phyloP scores from a whole-genome alignment of 2,113 vertebrate genomes.

The Rousettus leschenaultii region DNA sequence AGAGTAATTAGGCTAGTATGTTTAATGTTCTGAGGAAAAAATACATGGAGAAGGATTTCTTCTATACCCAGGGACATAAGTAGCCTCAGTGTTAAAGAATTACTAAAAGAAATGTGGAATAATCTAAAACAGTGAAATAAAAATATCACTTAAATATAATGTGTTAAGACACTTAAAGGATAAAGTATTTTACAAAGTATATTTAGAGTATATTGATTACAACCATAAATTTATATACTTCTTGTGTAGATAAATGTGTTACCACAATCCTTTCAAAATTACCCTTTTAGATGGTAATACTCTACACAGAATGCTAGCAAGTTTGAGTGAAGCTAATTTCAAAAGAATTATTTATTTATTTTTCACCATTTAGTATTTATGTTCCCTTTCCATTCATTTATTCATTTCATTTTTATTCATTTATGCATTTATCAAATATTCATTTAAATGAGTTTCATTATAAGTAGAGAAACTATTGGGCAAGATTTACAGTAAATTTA shows the following conservation, averaged over 20 bases:
- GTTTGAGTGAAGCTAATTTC: conserved; percentile 71
- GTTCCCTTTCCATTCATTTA: conserved; percentile 82
- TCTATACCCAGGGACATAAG: neutral
- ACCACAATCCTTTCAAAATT: conserved; percentile 53
- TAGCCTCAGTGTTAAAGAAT: neutral
- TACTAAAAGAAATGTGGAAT: neutral
- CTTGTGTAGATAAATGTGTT: conserved; percentile 56
- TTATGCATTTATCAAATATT: conserved; percentile 86
- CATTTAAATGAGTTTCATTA: conserved; percentile 83
- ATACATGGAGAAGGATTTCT: neutral
- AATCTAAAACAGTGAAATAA: neutral
- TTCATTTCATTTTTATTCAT: conserved; percentile 84
- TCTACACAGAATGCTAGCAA: conserved; percentile 69
- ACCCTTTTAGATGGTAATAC: conserved; percentile 66
- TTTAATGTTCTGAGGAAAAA: conserved; percentile 61
- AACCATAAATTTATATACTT: conserved; percentile 46
- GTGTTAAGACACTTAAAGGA: conserved; percentile 14
- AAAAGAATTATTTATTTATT: conserved; percentile 85
- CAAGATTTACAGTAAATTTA: conserved; percentile 75
- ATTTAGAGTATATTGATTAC: conserved; percentile 41
- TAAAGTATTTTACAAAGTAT: neutral
- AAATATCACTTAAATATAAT: conserved; percentile 1
- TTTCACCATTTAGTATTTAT: conserved; percentile 82
- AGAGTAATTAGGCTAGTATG: conserved; percentile 45
- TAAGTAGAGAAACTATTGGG: conserved; percentile 76